Evolutionary conservation across 2,113 vertebrate genomes (phyloP).

Genomic region (Engystomops pustulosus): DNA sequence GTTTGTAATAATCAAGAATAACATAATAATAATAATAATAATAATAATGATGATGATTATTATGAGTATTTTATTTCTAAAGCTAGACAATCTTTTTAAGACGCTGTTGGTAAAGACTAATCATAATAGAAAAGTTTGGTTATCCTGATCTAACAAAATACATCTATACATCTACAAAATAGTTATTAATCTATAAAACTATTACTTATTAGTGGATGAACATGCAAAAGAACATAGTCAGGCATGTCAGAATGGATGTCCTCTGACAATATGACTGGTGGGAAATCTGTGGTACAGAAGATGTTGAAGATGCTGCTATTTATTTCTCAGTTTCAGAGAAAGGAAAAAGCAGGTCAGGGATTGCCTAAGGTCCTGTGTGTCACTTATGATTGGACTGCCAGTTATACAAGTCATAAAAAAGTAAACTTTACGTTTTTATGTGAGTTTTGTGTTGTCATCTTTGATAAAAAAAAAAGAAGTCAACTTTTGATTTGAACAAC

Average conservation of each 20-base stretch:
- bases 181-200: no score
- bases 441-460: slow-evolving; percentile 33
- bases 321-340: slow-evolving; percentile 48
- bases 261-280: slow-evolving; percentile 40
- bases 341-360: slow-evolving; percentile 53
- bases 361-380: slow-evolving; percentile 38
- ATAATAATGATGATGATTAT: no score
- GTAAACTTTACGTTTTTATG: slow-evolving; percentile 33
- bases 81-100: no score
- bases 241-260: slow-evolving; percentile 5
- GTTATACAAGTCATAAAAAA: slow-evolving; percentile 32
- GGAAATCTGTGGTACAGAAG: slow-evolving; percentile 27
- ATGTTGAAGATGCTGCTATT: slow-evolving; percentile 44
- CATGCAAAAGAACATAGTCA: not conserved
- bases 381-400: slow-evolving; percentile 42
- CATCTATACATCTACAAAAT: no score
- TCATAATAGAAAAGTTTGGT: no score
- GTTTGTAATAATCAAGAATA: no score
- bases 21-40: no score
- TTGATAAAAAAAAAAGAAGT: slow-evolving; percentile 26
- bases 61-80: no score
- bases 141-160: no score
- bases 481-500: slow-evolving; percentile 18
- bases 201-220: no score
- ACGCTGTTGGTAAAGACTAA: no score